Evolutionary conservation across 1,140 invertebrate species (phyloP), one percentile per base, ranked within the genome.

Genomic region (Drosophila hydei): DNA sequence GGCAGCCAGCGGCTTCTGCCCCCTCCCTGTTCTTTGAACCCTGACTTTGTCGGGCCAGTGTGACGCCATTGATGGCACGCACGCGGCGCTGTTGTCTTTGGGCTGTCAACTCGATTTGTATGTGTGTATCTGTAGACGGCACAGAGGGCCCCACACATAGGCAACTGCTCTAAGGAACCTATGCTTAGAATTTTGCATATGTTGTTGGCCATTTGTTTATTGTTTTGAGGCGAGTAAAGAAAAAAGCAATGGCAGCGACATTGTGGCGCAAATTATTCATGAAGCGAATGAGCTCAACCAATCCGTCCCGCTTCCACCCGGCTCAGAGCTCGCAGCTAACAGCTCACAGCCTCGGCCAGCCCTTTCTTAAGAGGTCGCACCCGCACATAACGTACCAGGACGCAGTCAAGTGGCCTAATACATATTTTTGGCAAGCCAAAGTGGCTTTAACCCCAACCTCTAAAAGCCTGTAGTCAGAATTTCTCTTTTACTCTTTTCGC

Each of bases 221-320:
- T 85, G 81, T 88, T 85, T 78, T 56, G 50, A 73, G 33, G 47
- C 47, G 14, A 50, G 23, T 1, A 27, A 16, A 50, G 12, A 50
- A 50, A 16, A 14, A 27, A 69, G 71, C 64, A 68, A 63, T 42
- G 56, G 30, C 63, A 55, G 68, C 80, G 79, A 85, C 80, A 65
- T 83, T 79, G 76, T 85, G 76, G 81, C 80, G 73, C 73, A 85
- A 85, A 87, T 85, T 85, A 85, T 85, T 85, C 81, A 85, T 85
- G 81, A 87, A 85, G 70, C 77, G 83, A 81, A 85, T 85, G 81
- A 87, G 81, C 81, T 81, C 81, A 81, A 85, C 80, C 87, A 85
- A 87, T 87, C 77, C 80, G 64, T 25, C 36, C 38, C 63, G 23
- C 70, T 67, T 25, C 76, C 11, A 12, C 7, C 38, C n/a, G 2